phyloP scores from a whole-genome alignment of 2,113 vertebrate genomes.

The Sterna hirundo region DNA sequence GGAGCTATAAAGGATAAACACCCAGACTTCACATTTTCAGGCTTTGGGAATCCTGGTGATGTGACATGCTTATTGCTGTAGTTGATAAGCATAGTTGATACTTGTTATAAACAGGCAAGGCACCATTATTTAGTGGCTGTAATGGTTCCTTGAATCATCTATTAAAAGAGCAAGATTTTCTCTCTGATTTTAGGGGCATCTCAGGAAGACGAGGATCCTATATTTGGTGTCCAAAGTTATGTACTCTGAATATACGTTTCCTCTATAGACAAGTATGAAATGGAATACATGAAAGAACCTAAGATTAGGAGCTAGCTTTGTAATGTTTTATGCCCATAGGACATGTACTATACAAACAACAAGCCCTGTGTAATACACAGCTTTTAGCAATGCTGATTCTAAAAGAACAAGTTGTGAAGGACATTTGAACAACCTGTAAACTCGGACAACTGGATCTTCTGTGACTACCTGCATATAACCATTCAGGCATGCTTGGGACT shows the following conservation, averaged over 20 bases:
- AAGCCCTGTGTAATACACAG: neutral
- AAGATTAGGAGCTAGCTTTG: neutral
- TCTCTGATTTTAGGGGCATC: neutral
- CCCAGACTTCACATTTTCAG: neutral
- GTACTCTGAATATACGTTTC: neutral
- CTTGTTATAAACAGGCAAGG: neutral
- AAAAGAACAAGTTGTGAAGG: neutral
- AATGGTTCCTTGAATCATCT: neutral
- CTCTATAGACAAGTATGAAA: neutral
- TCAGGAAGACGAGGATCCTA: neutral
- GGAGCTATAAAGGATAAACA: neutral
- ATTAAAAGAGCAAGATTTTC: neutral
- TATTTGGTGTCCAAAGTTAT: neutral
- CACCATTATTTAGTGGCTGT: neutral
- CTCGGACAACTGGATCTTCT: neutral
- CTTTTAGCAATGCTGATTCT: neutral
- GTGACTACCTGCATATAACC: neutral
- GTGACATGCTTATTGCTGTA: neutral
- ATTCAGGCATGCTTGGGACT: neutral
- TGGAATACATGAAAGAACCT: neutral
- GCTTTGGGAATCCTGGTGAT: neutral
- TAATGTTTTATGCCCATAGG: neutral
- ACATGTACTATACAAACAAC: neutral
- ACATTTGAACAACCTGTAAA: neutral
- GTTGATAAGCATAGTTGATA: neutral